phyloP scores from a whole-genome alignment of 2,888 invertebrate species.

The Eremobia ochroleuca region DNA sequence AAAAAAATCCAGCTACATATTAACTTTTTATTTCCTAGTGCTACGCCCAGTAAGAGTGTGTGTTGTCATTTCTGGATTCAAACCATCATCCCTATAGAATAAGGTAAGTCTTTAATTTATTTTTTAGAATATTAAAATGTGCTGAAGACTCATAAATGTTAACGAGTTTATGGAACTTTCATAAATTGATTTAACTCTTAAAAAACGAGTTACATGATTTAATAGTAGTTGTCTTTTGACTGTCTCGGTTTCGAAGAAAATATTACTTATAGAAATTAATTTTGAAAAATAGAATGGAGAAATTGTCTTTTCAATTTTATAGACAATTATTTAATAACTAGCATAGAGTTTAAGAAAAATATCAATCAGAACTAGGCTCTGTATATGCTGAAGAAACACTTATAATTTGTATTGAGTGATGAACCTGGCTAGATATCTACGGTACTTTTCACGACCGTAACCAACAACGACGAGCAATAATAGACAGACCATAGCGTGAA shows the following conservation, averaged over 20 bases:
- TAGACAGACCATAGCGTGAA: constrained; percentile 27
- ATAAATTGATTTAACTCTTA: neutral
- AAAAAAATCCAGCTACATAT: constrained; percentile 41
- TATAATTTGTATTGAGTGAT: constrained; percentile 11
- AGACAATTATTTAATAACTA: neutral
- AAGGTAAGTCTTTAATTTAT: constrained; percentile 57
- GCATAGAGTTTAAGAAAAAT: neutral
- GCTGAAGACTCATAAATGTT: neutral
- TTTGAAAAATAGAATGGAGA: neutral
- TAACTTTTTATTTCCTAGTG: constrained; percentile 53
- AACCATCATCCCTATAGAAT: constrained; percentile 28
- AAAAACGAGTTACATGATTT: neutral
- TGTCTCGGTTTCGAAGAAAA: neutral
- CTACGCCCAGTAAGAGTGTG: constrained; percentile 67
- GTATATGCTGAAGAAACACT: constrained; percentile 7
- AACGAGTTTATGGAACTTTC: neutral
- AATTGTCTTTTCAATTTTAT: neutral
- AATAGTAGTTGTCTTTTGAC: neutral
- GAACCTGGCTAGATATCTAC: constrained; percentile 31
- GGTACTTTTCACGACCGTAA: constrained; percentile 44
- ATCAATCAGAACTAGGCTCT: neutral
- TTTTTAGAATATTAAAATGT: neutral
- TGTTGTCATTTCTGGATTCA: constrained; percentile 67
- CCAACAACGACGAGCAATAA: constrained; percentile 23
- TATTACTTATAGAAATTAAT: neutral